Percentiles rank a stretch among this genome's conserved stretches.
These are phyloP conservation scores for Drosophila pseudoananassae DNA, from an alignment of 1,140 invertebrate species.

Conservation along the genomic window DNA sequence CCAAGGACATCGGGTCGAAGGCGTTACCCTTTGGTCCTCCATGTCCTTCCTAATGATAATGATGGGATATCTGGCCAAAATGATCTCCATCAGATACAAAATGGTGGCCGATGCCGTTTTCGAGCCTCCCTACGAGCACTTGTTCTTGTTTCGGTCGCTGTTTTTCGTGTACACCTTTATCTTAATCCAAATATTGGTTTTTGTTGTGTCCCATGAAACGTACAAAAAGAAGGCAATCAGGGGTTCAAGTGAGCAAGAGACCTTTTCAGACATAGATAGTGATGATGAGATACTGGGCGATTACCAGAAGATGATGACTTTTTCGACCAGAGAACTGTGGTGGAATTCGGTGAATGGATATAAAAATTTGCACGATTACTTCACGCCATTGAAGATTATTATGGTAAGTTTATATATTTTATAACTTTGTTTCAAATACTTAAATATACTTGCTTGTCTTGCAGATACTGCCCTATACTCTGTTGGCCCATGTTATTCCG, in stretches of 20 bases:
- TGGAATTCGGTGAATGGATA: conserved; percentile 24
- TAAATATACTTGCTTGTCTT: neutral
- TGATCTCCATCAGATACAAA: conserved; percentile 2
- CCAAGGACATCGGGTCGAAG: conserved; percentile 20
- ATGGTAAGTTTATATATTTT: conserved; percentile 24
- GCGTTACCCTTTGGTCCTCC: conserved; percentile 29
- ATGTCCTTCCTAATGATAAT: conserved; percentile 29
- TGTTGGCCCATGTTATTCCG: conserved; percentile 21
- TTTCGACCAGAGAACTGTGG: conserved; percentile 23
- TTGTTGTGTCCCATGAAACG: conserved; percentile 23
- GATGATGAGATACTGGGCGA: conserved; percentile 20
- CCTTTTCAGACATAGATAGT: conserved; percentile 11
- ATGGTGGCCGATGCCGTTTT: neutral
- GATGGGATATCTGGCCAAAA: neutral
- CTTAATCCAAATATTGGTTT: conserved; percentile 5
- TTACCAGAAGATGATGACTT: neutral
- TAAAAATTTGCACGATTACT: conserved; percentile 17
- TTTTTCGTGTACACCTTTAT: neutral
- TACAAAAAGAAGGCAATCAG: no score
- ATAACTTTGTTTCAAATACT: neutral
- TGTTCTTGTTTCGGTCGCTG: conserved; percentile 1
- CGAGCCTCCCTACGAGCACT: neutral
- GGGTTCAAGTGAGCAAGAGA: rapidly evolving
- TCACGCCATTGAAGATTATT: neutral
- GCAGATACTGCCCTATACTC: conserved; percentile 11